Conservation (phyloP, 2,888 invertebrate genomes). For the Tenthredo amoena region DNA sequence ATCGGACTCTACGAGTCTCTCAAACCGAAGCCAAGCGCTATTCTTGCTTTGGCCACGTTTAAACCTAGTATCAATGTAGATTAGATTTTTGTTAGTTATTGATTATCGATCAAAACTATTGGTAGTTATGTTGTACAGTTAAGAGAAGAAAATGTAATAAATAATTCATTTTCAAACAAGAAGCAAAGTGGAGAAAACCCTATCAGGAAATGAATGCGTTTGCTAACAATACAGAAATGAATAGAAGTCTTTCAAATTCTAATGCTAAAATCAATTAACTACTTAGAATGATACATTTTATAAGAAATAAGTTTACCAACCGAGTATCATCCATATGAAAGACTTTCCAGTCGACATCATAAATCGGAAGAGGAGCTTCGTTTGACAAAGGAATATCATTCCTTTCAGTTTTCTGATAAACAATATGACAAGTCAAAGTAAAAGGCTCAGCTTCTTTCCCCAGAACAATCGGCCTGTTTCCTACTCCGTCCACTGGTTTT, state of each 20-base stretch:
- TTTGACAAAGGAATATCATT: conserved; percentile 52
- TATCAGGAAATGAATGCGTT: too few relatives aligned
- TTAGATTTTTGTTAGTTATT: background rate
- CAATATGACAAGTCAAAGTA: conserved; percentile 68
- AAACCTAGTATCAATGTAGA: conserved; percentile 59
- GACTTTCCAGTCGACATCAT: conserved; percentile 62
- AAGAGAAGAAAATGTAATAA: background rate
- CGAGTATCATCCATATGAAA: conserved; percentile 58
- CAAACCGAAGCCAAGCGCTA: conserved; percentile 64
- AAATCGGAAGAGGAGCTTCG: conserved; percentile 53
- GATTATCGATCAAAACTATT: background rate
- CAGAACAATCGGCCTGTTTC: conserved; percentile 60
- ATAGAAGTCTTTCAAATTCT: background rate
- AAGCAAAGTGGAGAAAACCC: background rate
- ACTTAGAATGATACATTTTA: background rate
- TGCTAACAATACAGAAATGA: background rate
- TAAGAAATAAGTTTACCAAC: conserved; percentile 52
- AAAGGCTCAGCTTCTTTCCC: conserved; percentile 66
- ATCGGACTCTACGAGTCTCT: conserved; percentile 65
- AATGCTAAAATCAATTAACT: background rate
- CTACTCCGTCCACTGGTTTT: conserved; percentile 58
- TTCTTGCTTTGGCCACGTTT: conserved; percentile 60
- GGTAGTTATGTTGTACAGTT: background rate
- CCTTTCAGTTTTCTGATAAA: conserved; percentile 60
- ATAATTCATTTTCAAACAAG: background rate